Base-by-base conservation (phyloP, 2,113 vertebrate species). In the Toxotes jaculatrix region DNA sequence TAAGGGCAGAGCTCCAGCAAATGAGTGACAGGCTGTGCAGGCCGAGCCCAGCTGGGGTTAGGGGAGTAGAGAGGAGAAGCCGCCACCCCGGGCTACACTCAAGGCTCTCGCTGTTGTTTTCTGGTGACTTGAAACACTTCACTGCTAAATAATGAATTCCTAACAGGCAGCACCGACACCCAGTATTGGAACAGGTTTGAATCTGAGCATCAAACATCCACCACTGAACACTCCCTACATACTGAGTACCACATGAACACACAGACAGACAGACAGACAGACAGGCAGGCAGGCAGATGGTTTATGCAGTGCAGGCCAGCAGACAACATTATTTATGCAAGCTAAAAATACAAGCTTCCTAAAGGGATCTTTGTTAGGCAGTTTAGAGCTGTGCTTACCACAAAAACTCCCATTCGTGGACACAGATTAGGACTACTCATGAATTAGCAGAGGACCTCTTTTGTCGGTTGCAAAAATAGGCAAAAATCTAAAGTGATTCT, bases 81-180 rank as follows among this genome's bases (percentile, higher is more conserved):
- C 82, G 85, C 91, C 88, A 94, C 95, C 94, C 79, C 56, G 86
- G 94, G 94, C 94, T 77, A 92, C 90, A 92, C 95, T 95, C 91
- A 81, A 74, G 93, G 94, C 91, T 69, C 83, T 90, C 74, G 84
- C 93, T 95, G 93, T 94, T 95, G 94, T 94, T 94, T 95, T 94
- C 90, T 93, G 93, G 91, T 79, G 90, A 95, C 94, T 95, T 94
- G 95, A 96, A 95, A 95, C 94, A 95, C 94, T 94, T 92, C 89
- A 89, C 93, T 95, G 94, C 93, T 95, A 96, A 95, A 95, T 95
- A 95, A 96, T 95, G 93, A 93, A 93, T 95, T 93, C 93, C 90
- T 91, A 92, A 93, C 88, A 90, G 92, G 88, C 90, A 88, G 82
- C 76, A 81, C 80, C 66, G 64, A 87, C 85, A 59, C 87, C 69